Base-by-base conservation (phyloP, 1,140 invertebrate species). In the Oryctes rhinoceros region DNA sequence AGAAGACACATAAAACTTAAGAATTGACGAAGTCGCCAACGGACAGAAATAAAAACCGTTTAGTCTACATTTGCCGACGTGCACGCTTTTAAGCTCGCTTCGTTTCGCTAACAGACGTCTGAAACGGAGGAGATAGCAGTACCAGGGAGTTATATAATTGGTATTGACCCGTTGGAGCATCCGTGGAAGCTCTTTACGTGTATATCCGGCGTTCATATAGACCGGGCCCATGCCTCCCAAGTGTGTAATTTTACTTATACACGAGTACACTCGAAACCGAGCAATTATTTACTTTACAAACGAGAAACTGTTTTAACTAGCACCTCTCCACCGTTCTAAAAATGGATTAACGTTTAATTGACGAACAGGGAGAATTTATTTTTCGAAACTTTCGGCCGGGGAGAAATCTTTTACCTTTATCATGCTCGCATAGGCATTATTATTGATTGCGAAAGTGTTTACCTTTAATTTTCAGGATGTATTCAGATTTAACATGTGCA, bases 261-360 rank as follows among this genome's bases (percentile, higher is more conserved):
- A 18, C 53, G 53, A 59, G 53, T 59, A 59, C 53, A 59, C 53
- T 59, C 5, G 53, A 59, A 59, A 59, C 53, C 53, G 53, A 59
- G 53, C 53, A 59, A 59, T 59, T 59, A 59, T 59, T 59, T 59
- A 59, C 53, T 59, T 59, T 59, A 59, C 53, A 59, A 59, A 59
- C 53, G 53, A 59, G 53, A 59, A 59, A 59, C 53, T 59, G 53
- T 59, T 59, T 59, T 59, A 59, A 0, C 53, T 59, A 59, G 53
- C 53, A 59, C 53, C 53, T 59, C 15, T 18, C 18, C 18, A 18
- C 53, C 18, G 53, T 59, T 59, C 7, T 1, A 15, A 59, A 59
- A 59, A 59, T 59, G 53, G 53, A 59, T 59, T 59, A 59, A 59
- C 53, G 53, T 59, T 59, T 59, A 59, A 59, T 59, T 59, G 53